Evolutionary conservation across 2,797 vertebrate species (phyloP), one percentile per base, ranked within the genome.

Genomic region (Apogon hyalosoma): DNA sequence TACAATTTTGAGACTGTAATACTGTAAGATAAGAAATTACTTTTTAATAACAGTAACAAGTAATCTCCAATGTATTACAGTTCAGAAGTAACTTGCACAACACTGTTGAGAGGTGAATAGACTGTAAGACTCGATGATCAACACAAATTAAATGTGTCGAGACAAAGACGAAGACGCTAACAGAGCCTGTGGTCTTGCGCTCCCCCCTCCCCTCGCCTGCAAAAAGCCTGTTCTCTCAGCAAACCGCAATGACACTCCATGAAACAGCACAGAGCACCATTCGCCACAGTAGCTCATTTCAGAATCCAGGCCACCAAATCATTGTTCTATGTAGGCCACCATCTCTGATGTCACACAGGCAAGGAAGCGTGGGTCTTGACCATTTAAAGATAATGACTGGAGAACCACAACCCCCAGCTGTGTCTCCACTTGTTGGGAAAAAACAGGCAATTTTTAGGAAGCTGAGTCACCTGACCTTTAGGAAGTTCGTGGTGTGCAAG

Each of bases 271-370:
- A 70, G 64, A 61, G 52, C 49, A 41, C 43, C 54, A 68, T 41
- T 56, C 11, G 21, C 75, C 68, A 82, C 67, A 88, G 81, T 55
- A 58, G 64, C 73, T 69, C 46, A 24, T 63, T 77, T 83, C 42
- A 63, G 64, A 74, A 74, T 58, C 67, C 67, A 73, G 69, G 69
- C 73, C 82, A 79, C 63, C 66, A 46, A 58, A 39, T 74, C 79
- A 85, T 82, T 87, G 80, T 87, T 82, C 82, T 59, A 76, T 84
- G 47, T 75, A 75, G 86, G 83, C 82, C 85, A 84, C 68, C 67
- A 43, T 77, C 60, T 51, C 66, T 87, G 85, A 86, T 83, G 84
- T 88, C 82, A 79, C 65, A 77, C 54, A 83, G 64, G 79, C 69
- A 77, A 63, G 87, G 64, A 75, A 83, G 72, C 11, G 41, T 48